Evolutionary conservation across 2,888 invertebrate species (phyloP), one percentile per base, ranked within the genome.

Genomic region (Drosophila suboccidentalis): DNA sequence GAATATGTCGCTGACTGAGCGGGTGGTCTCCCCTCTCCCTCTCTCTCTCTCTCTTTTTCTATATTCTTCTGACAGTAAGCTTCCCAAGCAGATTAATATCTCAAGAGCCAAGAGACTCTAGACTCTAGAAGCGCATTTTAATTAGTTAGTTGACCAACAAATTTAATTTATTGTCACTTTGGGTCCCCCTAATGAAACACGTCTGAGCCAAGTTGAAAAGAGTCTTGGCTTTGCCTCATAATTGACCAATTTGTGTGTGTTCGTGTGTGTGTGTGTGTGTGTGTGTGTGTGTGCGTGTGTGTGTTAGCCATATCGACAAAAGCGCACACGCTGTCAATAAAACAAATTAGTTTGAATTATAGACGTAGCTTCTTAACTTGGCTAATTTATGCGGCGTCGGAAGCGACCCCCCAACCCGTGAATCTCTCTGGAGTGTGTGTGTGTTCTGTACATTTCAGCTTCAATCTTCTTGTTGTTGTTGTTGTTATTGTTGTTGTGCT

Each of bases 131-230:
- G 83, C 90, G 80, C 83, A 78, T 90, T 90, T 90, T 87, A 91
- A 90, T 91, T 90, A 91, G 90, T 76, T 67, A 70, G 70, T 72
- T 72, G 68, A 74, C 34, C 87, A 83, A 78, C 81, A 83, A 87
- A 82, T 90, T 87, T 82, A 88, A 91, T 90, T 91, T 91, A 91
- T 91, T 91, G 91, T 91, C 92, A 91, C 90, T 88, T 79, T 53
- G 26, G 80, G 22, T 41, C 46, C 50, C 41, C 74, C 86, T 84
- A 91, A 90, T 88, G 87, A 89, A 91, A 91, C 90, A 73, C 86
- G 80, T 75, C 51, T 41, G 13, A 47, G 53, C 44, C 44, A 26
- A 38, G 49, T 49, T n/a, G 5, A 51, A 17, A 29, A 13, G 5
- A 32, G 43, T 55, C 41, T 46, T 59, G 61, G 38, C 38, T 29